Base-by-base conservation (phyloP, 2,797 vertebrate genomes). In the Cuculus canorus region DNA sequence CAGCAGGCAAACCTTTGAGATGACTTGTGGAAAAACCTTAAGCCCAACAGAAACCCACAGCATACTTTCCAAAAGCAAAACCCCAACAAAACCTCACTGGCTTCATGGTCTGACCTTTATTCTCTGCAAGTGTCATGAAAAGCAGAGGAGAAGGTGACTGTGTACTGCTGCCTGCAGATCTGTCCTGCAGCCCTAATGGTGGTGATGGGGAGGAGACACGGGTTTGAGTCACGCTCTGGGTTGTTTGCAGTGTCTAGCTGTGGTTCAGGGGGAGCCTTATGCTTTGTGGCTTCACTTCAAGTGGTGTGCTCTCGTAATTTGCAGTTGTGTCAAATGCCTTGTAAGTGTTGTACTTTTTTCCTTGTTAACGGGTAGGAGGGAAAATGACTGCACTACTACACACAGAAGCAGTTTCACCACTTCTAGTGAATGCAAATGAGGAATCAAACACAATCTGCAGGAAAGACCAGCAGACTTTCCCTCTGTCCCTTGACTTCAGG, bases 61-160 rank as follows among this genome's bases (percentile, higher is more conserved):
- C 48, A 85, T 91, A 82, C 9, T 94, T 95, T 93, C 61, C 41
- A n/a, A 57, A 91, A 82, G 56, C 43, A 93, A 92, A 93, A 71
- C 53, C 33, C 56, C 50, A 81, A 11, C 24, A 73, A 88, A 89
- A 68, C 33, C 57, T 70, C 5, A 0, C 13, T 60, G 60, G 23
- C n/a, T 59, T 70, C 21, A 12, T 2, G 5, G 33, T 53, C 61
- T 85, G 78, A 57, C 64, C 45, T 79, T 88, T 91, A 30, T 72
- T 84, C 63, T 43, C 45, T 73, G 39, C 14, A 72, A 66, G 9
- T 23, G 3, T 28, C 39, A 27, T 33, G 63, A 86, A 81, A 32
- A 16, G 32, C 43, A 53, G 35, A 7, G 52, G 10, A 87, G 77
- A 85, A 48, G 61, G 39, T 76, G 69, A 59, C 12, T 53, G n/a